Evolutionary conservation across 2,797 vertebrate species (phyloP).

Genomic region (Clarias laeviceps): DNA sequence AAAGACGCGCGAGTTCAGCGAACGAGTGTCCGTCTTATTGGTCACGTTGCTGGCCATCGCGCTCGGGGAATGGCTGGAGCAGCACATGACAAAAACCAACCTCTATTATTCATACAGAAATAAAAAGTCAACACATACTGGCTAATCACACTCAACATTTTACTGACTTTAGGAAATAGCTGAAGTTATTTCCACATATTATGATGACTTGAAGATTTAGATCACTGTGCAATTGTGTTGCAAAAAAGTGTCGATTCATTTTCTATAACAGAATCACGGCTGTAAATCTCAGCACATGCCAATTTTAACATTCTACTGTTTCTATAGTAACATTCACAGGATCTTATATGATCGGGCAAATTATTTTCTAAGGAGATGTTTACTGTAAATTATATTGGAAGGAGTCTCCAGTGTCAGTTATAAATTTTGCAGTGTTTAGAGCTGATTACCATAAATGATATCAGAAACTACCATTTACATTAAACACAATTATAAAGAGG

Average conservation of each 20-base stretch:
- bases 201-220: background rate
- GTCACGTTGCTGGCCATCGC: slow-evolving; percentile 90
- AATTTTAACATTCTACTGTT: background rate
- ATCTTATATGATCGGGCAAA: no score
- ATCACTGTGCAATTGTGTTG: background rate
- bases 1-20: slow-evolving; percentile 92
- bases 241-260: background rate
- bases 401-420: background rate
- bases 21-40: slow-evolving; percentile 91
- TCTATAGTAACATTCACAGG: background rate
- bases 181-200: background rate
- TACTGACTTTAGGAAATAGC: background rate
- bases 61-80: slow-evolving; percentile 57
- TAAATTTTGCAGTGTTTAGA: no score
- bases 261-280: background rate
- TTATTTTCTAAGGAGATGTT: background rate
- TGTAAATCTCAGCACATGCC: background rate
- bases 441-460: no score
- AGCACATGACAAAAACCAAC: background rate
- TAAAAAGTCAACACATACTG: no score
- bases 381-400: background rate
- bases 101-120: background rate
- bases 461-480: background rate
- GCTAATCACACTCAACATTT: background rate
- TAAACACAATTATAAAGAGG: background rate